Percentiles rank a stretch among this genome's conserved stretches.
These are phyloP conservation scores for Atta colombica DNA, from an alignment of 1,140 invertebrate genomes.

Conservation along the genomic window DNA sequence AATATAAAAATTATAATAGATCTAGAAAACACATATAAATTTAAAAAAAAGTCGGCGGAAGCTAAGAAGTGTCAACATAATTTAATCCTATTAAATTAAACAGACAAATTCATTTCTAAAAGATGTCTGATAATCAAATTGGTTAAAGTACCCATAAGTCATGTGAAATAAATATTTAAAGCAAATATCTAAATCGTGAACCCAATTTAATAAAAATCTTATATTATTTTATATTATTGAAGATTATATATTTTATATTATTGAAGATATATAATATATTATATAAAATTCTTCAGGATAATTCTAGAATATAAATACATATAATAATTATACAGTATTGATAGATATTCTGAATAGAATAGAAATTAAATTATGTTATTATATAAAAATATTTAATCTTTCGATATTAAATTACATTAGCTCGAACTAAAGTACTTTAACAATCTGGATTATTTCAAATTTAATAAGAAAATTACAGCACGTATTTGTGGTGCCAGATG, in stretches of 20 bases:
- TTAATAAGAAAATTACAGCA: neutral
- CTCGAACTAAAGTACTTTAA: neutral
- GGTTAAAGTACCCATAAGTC: neutral
- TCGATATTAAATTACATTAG: slow-evolving; percentile 2
- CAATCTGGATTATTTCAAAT: neutral
- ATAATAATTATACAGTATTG: neutral
- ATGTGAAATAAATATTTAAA: neutral
- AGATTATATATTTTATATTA: neutral
- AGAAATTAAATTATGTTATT: neutral
- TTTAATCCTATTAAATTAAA: neutral
- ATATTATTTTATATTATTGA: too few species aligned
- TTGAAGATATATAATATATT: neutral
- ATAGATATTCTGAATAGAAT: slow-evolving; percentile 2
- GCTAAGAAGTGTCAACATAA: neutral
- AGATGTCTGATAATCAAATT: neutral
- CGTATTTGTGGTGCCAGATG: neutral
- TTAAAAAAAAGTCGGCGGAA: neutral
- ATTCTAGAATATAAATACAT: neutral
- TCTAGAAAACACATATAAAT: neutral
- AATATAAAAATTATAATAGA: neutral
- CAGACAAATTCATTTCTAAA: neutral
- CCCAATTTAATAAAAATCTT: neutral
- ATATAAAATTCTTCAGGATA: neutral
- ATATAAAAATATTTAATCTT: neutral
- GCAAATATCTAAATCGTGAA: neutral